Conservation (phyloP, 2,888 invertebrate genomes). For the Tipula helvola region DNA sequence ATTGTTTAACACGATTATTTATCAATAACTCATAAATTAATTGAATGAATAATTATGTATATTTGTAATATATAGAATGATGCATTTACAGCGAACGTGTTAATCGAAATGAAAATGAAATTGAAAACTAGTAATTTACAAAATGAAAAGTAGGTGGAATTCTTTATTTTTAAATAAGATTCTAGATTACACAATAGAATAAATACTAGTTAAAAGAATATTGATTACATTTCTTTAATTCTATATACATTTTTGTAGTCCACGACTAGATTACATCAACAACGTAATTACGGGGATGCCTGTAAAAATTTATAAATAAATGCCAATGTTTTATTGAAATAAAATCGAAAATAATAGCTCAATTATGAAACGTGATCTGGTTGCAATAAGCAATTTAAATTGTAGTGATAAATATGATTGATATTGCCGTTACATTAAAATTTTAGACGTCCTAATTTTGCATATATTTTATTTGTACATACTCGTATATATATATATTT, state of each 20-base stretch:
- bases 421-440: no score
- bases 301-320: neutral
- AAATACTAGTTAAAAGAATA: neutral
- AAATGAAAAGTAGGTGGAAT: neutral
- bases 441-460: no score
- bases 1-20: neutral
- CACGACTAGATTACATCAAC: neutral
- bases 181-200: neutral
- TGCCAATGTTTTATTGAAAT: neutral
- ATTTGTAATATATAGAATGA: neutral
- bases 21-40: neutral
- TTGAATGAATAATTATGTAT: neutral
- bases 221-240: no score
- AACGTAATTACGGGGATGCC: neutral
- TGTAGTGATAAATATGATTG: neutral
- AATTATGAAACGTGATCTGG: neutral
- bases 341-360: neutral
- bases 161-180: neutral
- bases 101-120: neutral
- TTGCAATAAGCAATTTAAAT: neutral
- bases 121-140: neutral
- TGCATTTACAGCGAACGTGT: neutral
- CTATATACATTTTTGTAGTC: no score
- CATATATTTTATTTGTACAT: no score
- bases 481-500: no score